Evolutionary conservation across 1,140 invertebrate species (phyloP).

Genomic region (Ericerus pela): DNA sequence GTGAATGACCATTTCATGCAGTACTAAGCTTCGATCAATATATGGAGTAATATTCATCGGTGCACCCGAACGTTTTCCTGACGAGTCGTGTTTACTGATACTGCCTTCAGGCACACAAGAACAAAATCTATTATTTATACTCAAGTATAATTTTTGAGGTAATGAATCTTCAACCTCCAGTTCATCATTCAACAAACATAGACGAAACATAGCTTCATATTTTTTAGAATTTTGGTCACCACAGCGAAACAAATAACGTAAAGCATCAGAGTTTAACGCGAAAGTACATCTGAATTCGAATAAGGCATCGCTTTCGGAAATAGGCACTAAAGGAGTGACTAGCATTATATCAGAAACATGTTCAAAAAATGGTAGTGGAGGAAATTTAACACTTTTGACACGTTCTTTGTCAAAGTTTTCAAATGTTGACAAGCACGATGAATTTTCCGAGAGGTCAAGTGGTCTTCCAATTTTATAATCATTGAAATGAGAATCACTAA

Average conservation of each 20-base stretch:
- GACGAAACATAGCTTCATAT: conserved; percentile 2
- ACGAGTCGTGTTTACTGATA: conserved; percentile 81
- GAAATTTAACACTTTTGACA: background rate
- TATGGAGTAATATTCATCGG: conserved; percentile 80
- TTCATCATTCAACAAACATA: background rate
- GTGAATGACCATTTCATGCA: conserved; percentile 72
- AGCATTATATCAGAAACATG: background rate
- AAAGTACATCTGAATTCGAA: background rate
- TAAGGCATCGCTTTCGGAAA: background rate
- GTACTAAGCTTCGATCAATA: conserved; percentile 29
- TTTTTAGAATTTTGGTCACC: too few relatives aligned
- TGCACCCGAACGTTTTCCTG: conserved; percentile 88
- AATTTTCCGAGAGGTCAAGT: too few relatives aligned
- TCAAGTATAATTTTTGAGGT: conserved; percentile 8
- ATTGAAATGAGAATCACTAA: background rate
- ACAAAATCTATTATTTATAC: background rate
- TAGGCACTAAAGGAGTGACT: background rate
- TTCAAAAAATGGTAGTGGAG: background rate
- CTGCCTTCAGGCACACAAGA: conserved; percentile 35
- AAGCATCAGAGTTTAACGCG: background rate
- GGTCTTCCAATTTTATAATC: background rate
- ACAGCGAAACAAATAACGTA: background rate
- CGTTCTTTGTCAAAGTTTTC: background rate
- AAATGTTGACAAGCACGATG: too few relatives aligned
- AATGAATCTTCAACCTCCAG: conserved; percentile 13